A percentile compares a stretch with the other conserved stretches of the same genome.
phyloP scores from a whole-genome alignment of 2,113 vertebrate species.

The Pelusios castaneus region DNA sequence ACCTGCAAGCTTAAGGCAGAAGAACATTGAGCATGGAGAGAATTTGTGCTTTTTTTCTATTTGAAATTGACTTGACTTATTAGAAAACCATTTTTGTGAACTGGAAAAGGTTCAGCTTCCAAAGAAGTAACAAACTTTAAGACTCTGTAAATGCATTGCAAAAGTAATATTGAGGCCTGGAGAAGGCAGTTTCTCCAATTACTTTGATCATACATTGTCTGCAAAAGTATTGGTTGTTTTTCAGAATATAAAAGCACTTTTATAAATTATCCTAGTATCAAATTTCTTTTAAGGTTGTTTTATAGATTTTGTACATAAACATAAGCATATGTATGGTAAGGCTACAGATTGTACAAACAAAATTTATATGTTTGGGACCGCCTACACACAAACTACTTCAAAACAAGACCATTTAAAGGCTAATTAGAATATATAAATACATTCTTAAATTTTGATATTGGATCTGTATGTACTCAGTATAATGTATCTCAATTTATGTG shows the following conservation, averaged over 20 bases:
- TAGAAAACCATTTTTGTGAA: slow-evolving; percentile 22
- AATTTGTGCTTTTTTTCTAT: not conserved
- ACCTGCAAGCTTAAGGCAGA: not conserved
- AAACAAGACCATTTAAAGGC: not conserved
- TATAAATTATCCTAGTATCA: not conserved
- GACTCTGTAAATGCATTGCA: not conserved
- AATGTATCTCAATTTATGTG: not conserved
- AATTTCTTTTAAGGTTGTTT: not conserved
- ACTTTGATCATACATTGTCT: not conserved
- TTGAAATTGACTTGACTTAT: not conserved
- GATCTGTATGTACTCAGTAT: not conserved
- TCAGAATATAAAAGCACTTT: not conserved
- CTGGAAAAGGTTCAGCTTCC: slow-evolving; percentile 4
- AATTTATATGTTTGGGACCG: not conserved
- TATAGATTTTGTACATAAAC: not conserved
- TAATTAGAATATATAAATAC: not conserved
- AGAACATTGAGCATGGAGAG: not conserved
- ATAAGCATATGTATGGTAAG: not conserved
- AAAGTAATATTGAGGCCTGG: not conserved
- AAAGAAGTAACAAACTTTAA: not conserved
- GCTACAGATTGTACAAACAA: not conserved
- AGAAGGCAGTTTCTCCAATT: not conserved
- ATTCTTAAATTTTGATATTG: not conserved
- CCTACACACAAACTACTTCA: not conserved
- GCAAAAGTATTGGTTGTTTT: not conserved